Percentiles rank a stretch among this genome's conserved stretches.
These are phyloP conservation scores for Eudyptes chrysolophus DNA, from an alignment of 2,113 vertebrate genomes.

Conservation along the genomic window DNA sequence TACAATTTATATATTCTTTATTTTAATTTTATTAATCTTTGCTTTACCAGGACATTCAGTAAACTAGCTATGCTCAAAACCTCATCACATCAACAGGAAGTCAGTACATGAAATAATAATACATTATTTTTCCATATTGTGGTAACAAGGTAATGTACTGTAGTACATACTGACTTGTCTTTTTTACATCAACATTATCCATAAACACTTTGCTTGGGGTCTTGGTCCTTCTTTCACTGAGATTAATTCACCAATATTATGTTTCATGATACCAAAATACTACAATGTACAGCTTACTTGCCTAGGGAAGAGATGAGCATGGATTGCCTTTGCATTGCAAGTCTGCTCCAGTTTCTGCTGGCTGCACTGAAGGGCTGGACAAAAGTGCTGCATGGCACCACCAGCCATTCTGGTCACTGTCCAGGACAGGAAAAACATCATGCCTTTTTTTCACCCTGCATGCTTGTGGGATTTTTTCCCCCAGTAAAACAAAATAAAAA, in stretches of 20 bases:
- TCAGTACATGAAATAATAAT: not conserved
- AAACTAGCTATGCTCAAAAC: not conserved
- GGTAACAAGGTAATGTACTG: not conserved
- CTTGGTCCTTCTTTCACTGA: not conserved
- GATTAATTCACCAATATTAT: not conserved
- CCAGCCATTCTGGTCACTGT: not conserved
- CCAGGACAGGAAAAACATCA: not conserved
- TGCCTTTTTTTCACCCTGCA: not conserved
- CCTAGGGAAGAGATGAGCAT: not conserved
- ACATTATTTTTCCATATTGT: not conserved
- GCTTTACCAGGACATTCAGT: not conserved
- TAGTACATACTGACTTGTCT: not conserved
- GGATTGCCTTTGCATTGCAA: not conserved
- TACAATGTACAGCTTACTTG: not conserved
- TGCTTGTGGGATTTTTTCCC: not conserved
- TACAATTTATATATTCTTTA: not conserved
- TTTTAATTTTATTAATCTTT: conserved; percentile 22
- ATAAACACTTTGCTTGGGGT: not conserved
- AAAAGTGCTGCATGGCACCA: not conserved
- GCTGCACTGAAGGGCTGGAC: not conserved
- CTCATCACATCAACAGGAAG: not conserved
- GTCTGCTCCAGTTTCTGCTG: not conserved
- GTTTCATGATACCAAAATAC: not conserved
- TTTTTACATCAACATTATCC: not conserved
- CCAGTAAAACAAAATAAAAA: not conserved